phyloP scores from a whole-genome alignment of 2,113 vertebrate genomes.

The Scartelaos histophorus region DNA sequence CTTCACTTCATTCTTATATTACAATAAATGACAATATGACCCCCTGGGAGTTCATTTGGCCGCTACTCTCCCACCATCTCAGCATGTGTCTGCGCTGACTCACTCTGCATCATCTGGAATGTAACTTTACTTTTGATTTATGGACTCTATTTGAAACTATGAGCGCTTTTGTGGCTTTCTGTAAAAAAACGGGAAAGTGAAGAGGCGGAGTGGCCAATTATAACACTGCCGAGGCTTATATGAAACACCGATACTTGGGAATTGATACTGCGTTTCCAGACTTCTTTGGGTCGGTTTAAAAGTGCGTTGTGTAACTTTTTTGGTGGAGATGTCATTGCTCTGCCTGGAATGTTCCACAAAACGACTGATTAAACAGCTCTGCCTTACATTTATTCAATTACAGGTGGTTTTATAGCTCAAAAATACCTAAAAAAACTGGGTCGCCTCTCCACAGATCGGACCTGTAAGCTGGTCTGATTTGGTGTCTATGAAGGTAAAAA shows the following conservation, averaged over 20 bases:
- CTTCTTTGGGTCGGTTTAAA: not conserved
- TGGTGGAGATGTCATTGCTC: no score
- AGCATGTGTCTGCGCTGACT: not conserved
- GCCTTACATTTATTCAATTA: no score
- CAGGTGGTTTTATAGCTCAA: no score
- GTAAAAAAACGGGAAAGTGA: not conserved
- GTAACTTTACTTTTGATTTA: not conserved
- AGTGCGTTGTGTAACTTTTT: no score
- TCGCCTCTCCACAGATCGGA: no score
- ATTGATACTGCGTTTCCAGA: not conserved
- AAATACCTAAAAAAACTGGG: no score
- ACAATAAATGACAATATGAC: no score
- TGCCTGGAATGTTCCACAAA: no score
- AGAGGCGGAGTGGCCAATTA: not conserved
- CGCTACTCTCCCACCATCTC: not conserved
- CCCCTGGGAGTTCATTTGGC: not conserved
- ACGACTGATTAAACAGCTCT: no score
- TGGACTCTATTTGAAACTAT: not conserved
- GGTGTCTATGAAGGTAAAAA: no score
- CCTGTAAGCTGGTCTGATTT: no score
- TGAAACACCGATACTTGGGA: not conserved
- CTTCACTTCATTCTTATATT: no score
- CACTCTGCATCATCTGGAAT: not conserved
- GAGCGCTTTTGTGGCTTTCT: not conserved
- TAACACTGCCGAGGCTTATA: not conserved